These are phyloP conservation scores for Plectropomus leopardus DNA, from an alignment of 2,113 vertebrate species.

Conservation along the genomic window DNA sequence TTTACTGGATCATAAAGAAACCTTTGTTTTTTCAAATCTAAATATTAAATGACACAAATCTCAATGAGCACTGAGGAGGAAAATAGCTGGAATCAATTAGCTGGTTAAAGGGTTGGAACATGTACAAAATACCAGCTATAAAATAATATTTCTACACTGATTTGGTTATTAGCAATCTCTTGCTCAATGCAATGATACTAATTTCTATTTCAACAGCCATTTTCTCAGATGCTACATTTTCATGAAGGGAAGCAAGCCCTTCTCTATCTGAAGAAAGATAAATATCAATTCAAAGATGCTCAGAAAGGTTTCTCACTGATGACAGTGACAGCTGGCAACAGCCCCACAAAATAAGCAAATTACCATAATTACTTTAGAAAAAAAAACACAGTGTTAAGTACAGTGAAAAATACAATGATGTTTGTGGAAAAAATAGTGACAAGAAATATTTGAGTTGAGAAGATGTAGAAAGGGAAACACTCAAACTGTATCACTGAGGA, in stretches of 20 bases:
- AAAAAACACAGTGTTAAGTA: not conserved
- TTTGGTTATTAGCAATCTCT: not conserved
- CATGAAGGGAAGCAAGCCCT: slow-evolving; percentile 5
- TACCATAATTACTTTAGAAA: slow-evolving; percentile 13
- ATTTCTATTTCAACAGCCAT: not conserved
- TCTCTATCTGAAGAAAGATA: slow-evolving; percentile 28
- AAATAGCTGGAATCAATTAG: not conserved
- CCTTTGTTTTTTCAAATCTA: not conserved
- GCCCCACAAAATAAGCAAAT: slow-evolving; percentile 14
- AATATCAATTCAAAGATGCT: slow-evolving; percentile 25
- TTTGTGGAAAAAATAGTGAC: not conserved
- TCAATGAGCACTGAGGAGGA: not conserved
- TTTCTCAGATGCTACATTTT: slow-evolving; percentile 1
- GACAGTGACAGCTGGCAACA: slow-evolving; percentile 2
- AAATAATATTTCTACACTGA: slow-evolving; percentile 14
- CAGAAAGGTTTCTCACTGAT: slow-evolving; percentile 6
- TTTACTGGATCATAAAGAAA: not conserved
- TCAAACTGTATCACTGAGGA: too few species aligned
- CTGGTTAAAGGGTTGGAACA: not conserved
- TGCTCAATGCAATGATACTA: not conserved
- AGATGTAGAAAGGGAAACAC: not conserved
- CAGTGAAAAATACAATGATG: not conserved
- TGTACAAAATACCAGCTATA: slow-evolving; percentile 12
- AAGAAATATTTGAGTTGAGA: not conserved
- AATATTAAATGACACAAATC: not conserved